Evolutionary conservation across 2,797 vertebrate genomes (phyloP), one percentile per base, ranked within the genome.

Genomic region (Balearica regulorum): DNA sequence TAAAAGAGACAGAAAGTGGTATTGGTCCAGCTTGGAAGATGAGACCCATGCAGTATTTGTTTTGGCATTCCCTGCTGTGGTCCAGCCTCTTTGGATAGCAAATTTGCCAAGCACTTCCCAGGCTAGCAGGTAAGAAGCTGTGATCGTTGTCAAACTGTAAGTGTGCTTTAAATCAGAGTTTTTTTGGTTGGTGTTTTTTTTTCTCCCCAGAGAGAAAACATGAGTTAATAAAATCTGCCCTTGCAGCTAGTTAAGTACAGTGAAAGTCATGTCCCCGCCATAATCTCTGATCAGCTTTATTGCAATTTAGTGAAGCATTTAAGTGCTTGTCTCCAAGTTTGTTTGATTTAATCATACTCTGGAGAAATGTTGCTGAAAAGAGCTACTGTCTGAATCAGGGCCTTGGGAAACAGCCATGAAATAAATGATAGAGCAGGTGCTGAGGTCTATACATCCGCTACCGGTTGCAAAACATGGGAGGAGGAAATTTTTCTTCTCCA

Each of bases 321-420:
- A 72, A 80, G 28, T 81, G 39, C 68, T 89, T 76, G 28, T 93
- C 39, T 89, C 41, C 35, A 72, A 29, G 43, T 94, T 92, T 87
- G 78, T 87, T 95, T 93, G 80, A 88, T 94, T 93, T 87, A 91
- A 51, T 87, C 46, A 70, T 88, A 33, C 69, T 88, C 58, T 46
- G 48, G 66, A 94, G 76, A 89, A 84, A 68, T 58, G 58, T 66
- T 87, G 17, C 33, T 90, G 83, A 91, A 75, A 89, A 78, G 86
- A 88, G 58, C 62, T 92, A 19, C 69, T 90, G 6, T 69, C 43
- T 91, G 83, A 83, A 91, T 90, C 60, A 53, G 28, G 20, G 18
- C 66, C 58, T 91, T 89, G 73, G 62, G 80, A 76, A 95, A 57
- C 29, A 77, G 55, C 48, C 53, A 29, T 89, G 55, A 82, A 76